phyloP scores from a whole-genome alignment of 2,797 vertebrate genomes.

The Neomorphus geoffroyi region DNA sequence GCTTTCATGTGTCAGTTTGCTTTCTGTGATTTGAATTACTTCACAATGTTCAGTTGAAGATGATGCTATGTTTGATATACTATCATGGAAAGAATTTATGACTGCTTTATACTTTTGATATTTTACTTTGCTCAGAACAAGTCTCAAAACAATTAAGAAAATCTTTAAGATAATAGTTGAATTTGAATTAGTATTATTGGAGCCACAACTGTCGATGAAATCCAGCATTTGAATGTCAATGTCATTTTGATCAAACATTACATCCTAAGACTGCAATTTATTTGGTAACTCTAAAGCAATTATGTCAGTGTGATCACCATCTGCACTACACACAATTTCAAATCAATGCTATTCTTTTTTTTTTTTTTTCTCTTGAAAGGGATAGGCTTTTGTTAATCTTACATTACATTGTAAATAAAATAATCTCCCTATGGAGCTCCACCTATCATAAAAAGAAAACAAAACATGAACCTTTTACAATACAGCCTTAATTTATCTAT shows the following conservation, averaged over 20 bases:
- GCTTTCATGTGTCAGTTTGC: not conserved
- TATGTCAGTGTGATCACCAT: not conserved
- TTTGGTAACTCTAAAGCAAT: not conserved
- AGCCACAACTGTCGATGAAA: not conserved
- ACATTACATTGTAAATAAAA: not conserved
- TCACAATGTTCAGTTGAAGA: not conserved
- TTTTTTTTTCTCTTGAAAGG: not conserved
- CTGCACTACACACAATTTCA: slow-evolving; percentile 34
- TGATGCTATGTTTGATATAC: not conserved
- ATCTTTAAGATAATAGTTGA: not conserved
- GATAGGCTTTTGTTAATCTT: slow-evolving; percentile 16
- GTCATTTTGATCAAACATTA: slow-evolving; percentile 31
- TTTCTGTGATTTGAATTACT: not conserved
- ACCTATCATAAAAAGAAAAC: not conserved
- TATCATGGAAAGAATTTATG: not conserved
- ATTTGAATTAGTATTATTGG: not conserved
- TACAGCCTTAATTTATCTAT: not conserved
- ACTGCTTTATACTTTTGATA: not conserved
- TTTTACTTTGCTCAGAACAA: not conserved
- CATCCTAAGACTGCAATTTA: not conserved
- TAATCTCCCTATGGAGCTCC: not conserved
- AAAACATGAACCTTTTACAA: not conserved
- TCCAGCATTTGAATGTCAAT: slow-evolving; percentile 2
- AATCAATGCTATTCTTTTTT: slow-evolving; percentile 26
- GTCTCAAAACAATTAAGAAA: not conserved